A percentile compares a stretch with the other conserved stretches of the same genome.
These are phyloP conservation scores for Madoqua kirkii DNA, from an alignment of 2,113 vertebrate species.

Conservation along the genomic window DNA sequence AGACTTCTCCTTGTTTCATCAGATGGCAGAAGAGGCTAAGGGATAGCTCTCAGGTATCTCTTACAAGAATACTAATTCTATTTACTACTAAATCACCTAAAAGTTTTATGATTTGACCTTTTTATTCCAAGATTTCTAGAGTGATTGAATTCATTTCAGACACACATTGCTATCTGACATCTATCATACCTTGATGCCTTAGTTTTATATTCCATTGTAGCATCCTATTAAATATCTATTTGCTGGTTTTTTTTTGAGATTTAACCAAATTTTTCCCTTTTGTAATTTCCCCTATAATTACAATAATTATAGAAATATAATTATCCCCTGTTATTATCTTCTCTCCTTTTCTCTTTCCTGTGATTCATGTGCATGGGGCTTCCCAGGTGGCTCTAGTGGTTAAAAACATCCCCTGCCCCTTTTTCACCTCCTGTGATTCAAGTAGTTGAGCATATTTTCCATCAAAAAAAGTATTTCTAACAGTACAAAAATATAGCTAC, in stretches of 20 bases:
- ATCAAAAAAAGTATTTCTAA: background rate
- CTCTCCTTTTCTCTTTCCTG: background rate
- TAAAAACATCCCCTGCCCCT: background rate
- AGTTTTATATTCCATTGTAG: background rate
- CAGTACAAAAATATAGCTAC: background rate
- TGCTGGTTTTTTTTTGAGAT: background rate
- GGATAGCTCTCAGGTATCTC: background rate
- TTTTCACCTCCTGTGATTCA: background rate
- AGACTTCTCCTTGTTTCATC: background rate
- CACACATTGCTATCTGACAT: background rate
- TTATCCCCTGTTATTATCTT: background rate
- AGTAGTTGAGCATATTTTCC: background rate
- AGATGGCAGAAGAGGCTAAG: too few relatives aligned
- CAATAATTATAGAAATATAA: background rate
- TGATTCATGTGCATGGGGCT: background rate
- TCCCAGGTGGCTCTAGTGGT: background rate
- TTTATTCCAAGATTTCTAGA: background rate
- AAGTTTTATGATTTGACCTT: background rate
- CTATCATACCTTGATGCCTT: background rate
- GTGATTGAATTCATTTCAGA: background rate
- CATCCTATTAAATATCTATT: background rate
- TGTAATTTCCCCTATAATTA: background rate
- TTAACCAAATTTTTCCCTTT: background rate
- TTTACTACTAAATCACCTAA: background rate
- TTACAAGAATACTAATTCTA: background rate